Conservation (phyloP, 2,113 vertebrate species). For the Hemiscyllium ocellatum region DNA sequence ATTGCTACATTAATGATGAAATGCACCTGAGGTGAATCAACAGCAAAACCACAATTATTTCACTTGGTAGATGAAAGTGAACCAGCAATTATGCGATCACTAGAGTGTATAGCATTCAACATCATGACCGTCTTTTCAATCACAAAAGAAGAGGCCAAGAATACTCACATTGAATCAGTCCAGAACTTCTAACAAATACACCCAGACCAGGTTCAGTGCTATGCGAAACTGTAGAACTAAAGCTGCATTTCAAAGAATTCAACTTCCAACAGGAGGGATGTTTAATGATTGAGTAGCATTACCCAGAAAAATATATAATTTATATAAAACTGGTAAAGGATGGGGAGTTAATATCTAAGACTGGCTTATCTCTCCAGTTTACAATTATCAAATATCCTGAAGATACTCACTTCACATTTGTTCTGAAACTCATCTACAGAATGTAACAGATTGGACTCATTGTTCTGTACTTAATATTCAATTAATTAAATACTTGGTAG, state of each 20-base stretch:
- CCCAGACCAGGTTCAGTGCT: too few species aligned
- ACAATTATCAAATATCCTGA: neutral
- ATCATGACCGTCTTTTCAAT: too few species aligned
- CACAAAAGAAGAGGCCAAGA: too few species aligned
- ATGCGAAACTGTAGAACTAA: too few species aligned
- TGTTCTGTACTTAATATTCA: conserved; percentile 5
- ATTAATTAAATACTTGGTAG: neutral
- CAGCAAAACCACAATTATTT: too few species aligned
- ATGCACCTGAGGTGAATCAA: too few species aligned
- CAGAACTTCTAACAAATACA: too few species aligned
- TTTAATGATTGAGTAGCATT: neutral
- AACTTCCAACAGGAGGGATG: neutral
- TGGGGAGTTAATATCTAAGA: neutral
- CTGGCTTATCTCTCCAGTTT: neutral
- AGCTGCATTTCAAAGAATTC: neutral
- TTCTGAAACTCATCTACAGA: neutral
- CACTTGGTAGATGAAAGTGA: too few species aligned
- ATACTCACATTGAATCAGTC: too few species aligned
- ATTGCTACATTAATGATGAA: too few species aligned
- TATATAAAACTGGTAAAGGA: neutral
- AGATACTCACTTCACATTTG: neutral
- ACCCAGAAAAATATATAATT: neutral
- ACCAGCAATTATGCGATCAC: too few species aligned
- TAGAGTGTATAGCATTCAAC: too few species aligned
- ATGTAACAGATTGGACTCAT: neutral